Evolutionary conservation across 92 coral and sea anemone genomes (phyloP).

Genomic region (Siderastrea radians): DNA sequence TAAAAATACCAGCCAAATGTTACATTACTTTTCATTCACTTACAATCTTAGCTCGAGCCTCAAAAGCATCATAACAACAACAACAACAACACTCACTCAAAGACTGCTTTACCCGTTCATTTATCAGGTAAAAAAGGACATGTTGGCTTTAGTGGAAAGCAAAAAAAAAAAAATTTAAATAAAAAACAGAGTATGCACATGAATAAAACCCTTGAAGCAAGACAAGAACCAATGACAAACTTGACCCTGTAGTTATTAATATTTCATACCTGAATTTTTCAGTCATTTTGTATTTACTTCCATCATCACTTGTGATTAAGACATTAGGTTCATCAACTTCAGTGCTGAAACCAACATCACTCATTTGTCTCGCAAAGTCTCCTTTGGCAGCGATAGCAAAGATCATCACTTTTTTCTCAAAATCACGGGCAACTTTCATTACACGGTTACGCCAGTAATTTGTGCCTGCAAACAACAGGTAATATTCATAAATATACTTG

Average conservation of each 20-base stretch:
- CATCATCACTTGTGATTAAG: conserved; percentile 84
- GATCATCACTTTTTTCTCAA: conserved; percentile 79
- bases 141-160: no score
- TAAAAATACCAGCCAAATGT: no score
- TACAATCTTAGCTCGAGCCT: no score
- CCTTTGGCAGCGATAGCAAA: conserved; percentile 81
- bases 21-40: no score
- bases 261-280: conserved; percentile 81
- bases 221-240: no score
- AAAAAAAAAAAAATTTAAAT: no score
- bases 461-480: conserved; percentile 69
- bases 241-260: not conserved
- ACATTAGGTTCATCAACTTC: conserved; percentile 65
- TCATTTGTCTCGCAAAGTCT: conserved; percentile 42
- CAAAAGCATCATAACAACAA: no score
- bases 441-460: conserved; percentile 98
- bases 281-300: conserved; percentile 86
- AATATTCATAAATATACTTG: not conserved
- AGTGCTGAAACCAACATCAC: conserved; percentile 46
- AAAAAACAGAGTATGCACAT: no score
- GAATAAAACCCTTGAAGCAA: no score
- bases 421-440: conserved; percentile 79
- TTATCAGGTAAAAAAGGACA: no score
- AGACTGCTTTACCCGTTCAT: no score
- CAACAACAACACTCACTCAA: no score